phyloP scores from a whole-genome alignment of 2,888 invertebrate species.

The Lucinisca nassula region DNA sequence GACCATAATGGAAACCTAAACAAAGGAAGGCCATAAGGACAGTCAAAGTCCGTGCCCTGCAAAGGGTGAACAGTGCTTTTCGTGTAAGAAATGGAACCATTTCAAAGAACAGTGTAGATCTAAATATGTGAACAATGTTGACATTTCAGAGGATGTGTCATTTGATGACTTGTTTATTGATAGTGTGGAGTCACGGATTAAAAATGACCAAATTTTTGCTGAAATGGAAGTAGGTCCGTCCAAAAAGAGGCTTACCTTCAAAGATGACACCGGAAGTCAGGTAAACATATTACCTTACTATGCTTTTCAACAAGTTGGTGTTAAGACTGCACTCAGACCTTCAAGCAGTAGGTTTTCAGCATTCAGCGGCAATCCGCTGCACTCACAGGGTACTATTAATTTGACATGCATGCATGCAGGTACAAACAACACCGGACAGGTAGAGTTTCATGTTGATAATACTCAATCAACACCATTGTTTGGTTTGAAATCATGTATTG shows the following conservation, averaged over 20 bases:
- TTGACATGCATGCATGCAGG: background rate
- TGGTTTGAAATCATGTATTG: background rate
- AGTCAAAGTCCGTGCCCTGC: no score
- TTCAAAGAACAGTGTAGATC: no score
- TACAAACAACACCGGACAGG: background rate
- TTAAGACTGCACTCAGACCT: background rate
- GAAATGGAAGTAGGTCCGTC: background rate
- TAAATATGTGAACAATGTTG: no score
- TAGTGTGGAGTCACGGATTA: no score
- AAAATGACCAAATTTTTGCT: no score
- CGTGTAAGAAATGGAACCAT: no score
- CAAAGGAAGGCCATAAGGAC: no score
- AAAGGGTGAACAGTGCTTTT: no score
- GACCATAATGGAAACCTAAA: no score
- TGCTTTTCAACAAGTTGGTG: background rate
- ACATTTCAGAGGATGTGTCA: no score
- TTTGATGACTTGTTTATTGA: no score
- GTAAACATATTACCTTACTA: background rate
- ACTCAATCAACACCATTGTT: slow-evolving; percentile 12
- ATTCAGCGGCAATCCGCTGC: background rate
- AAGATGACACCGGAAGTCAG: background rate
- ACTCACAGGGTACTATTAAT: background rate
- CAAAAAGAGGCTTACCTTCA: background rate
- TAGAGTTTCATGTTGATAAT: slow-evolving; percentile 8
- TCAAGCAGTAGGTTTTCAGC: no score